Evolutionary conservation across 2,888 invertebrate genomes (phyloP).

Genomic region (Plebejus argus): DNA sequence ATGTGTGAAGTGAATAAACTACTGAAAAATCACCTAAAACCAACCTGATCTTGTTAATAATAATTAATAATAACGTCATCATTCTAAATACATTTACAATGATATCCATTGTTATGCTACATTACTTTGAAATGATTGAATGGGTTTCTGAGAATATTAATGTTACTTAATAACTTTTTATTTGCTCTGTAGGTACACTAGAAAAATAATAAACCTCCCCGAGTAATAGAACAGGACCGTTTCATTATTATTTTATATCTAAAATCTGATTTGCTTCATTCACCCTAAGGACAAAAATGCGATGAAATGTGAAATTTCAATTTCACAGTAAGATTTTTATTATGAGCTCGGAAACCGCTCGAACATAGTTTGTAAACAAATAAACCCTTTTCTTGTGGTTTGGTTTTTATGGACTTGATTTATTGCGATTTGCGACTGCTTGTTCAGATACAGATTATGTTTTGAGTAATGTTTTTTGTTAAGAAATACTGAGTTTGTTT

Average conservation of each 20-base stretch:
- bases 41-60: no score
- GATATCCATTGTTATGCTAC: no score
- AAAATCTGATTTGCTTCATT: conserved; percentile 27
- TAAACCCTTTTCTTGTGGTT: conserved; percentile 70
- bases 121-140: not conserved
- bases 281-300: conserved; percentile 48
- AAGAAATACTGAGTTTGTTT: not conserved
- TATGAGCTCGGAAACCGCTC: conserved; percentile 61
- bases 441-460: conserved; percentile 52
- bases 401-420: conserved; percentile 73
- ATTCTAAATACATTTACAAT: no score
- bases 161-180: not conserved
- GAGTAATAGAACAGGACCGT: conserved; percentile 12
- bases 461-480: not conserved
- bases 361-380: conserved; percentile 77
- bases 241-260: conserved; percentile 30
- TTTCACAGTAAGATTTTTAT: conserved; percentile 66
- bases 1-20: no score
- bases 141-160: not conserved
- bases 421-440: conserved; percentile 61
- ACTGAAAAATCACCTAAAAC: no score
- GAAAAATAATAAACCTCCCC: not conserved
- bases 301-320: conserved; percentile 68
- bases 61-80: no score
- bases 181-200: not conserved